These are phyloP conservation scores for Conops quadrifasciatus DNA, from an alignment of 2,888 invertebrate species.

Conservation along the genomic window DNA sequence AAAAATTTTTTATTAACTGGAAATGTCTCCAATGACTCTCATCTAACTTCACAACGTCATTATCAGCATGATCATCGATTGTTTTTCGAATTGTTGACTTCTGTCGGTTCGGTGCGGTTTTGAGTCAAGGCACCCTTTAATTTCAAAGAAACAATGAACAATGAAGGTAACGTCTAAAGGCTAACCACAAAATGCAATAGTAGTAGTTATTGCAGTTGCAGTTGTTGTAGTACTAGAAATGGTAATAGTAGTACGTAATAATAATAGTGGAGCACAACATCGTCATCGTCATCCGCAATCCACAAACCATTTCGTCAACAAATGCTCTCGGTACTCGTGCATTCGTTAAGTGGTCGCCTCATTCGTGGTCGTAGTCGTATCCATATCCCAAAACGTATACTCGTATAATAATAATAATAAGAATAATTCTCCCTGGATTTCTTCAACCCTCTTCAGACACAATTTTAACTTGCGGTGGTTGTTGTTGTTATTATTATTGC, in stretches of 20 bases:
- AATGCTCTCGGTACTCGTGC: background rate
- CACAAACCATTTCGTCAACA: background rate
- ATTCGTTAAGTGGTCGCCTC: constrained; percentile 2
- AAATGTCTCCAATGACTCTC: too few species aligned
- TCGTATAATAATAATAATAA: constrained; percentile 19
- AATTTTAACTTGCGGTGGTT: background rate
- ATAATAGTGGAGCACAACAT: too few species aligned
- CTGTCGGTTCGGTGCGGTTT: too few species aligned
- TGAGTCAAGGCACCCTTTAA: too few species aligned
- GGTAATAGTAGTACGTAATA: too few species aligned
- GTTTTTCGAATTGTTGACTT: too few species aligned
- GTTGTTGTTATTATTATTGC: background rate
- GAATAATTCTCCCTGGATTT: background rate
- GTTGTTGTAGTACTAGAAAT: background rate
- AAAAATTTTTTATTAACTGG: constrained; percentile 21
- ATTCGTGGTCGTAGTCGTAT: constrained; percentile 3
- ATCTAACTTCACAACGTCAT: too few species aligned
- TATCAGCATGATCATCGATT: too few species aligned
- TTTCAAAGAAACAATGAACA: background rate
- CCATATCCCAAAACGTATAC: background rate
- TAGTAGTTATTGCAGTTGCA: constrained; percentile 14
- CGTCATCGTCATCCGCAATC: background rate
- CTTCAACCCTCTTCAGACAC: constrained; percentile 11
- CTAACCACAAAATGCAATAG: constrained; percentile 22
- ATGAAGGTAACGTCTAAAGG: background rate